Base-by-base conservation (phyloP, 1,140 invertebrate genomes). In the Oryctes rhinoceros region DNA sequence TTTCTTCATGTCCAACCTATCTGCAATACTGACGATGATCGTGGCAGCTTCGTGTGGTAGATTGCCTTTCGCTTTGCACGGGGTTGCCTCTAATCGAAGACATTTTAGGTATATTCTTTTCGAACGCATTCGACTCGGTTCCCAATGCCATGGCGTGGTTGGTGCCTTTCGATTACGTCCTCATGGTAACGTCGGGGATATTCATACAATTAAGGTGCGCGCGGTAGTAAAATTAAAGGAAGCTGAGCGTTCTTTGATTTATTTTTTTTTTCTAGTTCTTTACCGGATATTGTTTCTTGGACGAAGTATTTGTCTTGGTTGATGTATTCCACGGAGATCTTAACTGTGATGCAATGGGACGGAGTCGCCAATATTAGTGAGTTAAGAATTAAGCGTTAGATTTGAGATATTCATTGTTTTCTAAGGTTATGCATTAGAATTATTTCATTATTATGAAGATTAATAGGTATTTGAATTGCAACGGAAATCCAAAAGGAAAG, bases 291-390 rank as follows among this genome's bases (percentile, higher is more conserved):
- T 81, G 89, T 98, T 44, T 90, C 91, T 30, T 98, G 96, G 95
- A 90, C 96, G 1, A 94, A 95, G 84, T 96, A 97, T 86, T 84
- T 98, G 11, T 98, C 96, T 0, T 99, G 97, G 96, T 91, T 99
- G 84, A 93, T 96, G 88, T 97, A 98, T 87, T 94, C 94, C 2
- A 97, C 95, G 84, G 97, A 99, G 90, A 93, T 95, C 0, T 90
- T 98, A 87, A 93, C 92, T 13, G 94, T 95, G 82, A 85, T 94
- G 20, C 94, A 96, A 84, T 96, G 95, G 95, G 88, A 91, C 59
- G 91, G 91, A 30, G 88, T 96, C 13, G 89, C 90, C 44, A 94
- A 95, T 87, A 96, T 96, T 81, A 92, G 94, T 96, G 89, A 92
- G 92, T 59, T 59, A 59, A 59, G 24, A 30, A 30, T 30, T 2